Percentiles rank a stretch among this genome's conserved stretches.
Conservation (phyloP, 2,113 vertebrate genomes). For the Erythrocebus patas region DNA sequence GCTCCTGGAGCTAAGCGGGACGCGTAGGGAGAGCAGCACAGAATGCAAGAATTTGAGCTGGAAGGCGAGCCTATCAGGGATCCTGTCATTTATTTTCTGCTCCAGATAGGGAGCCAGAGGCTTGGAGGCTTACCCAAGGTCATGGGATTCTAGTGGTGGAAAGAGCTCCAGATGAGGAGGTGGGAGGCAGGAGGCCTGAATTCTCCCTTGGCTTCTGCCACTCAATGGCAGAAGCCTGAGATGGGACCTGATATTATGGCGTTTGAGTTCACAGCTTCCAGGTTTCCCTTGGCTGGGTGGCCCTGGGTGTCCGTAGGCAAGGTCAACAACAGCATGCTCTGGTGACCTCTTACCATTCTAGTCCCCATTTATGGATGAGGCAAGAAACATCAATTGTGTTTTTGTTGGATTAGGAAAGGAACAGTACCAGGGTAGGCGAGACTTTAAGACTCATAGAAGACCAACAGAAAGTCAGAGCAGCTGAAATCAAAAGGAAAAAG, state of each 20-base stretch:
- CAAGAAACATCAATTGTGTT: neutral
- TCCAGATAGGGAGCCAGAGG: neutral
- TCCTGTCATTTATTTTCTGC: neutral
- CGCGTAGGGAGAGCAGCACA: neutral
- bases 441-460: neutral
- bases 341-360: neutral
- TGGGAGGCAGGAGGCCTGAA: neutral
- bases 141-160: neutral
- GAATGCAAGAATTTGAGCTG: neutral
- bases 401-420: neutral
- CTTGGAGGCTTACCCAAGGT: constrained; percentile 35
- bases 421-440: neutral
- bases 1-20: neutral
- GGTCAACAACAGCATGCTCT: neutral
- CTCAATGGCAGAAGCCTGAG: neutral
- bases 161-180: neutral
- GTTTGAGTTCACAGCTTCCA: neutral
- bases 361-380: neutral
- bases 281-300: neutral
- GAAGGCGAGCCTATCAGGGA: neutral
- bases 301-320: neutral
- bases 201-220: neutral
- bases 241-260: neutral
- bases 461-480: neutral
- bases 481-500: neutral